Conservation (phyloP, 2,888 invertebrate genomes). For the Deroplatys truncata region DNA sequence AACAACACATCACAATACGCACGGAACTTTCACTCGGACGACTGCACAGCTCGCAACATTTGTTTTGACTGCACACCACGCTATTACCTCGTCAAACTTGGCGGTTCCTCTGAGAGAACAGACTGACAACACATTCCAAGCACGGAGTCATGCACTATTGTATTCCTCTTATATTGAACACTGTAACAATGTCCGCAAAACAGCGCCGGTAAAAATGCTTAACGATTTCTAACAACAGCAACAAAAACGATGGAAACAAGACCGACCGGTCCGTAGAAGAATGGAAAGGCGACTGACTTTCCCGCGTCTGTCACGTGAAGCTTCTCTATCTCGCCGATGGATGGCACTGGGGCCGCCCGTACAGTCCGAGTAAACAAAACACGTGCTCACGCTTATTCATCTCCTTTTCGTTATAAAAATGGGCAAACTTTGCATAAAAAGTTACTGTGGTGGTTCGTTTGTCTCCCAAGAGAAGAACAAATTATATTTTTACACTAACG, state of each 20-base stretch:
- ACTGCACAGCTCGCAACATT: not conserved
- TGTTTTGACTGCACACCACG: not conserved
- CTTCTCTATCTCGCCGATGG: not conserved
- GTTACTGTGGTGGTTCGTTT: too few species aligned
- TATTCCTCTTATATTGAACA: not conserved
- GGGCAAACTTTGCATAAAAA: too few species aligned
- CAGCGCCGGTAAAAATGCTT: not conserved
- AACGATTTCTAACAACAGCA: not conserved
- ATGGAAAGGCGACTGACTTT: slow-evolving; percentile 10
- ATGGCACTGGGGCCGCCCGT: not conserved
- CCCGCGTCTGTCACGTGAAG: not conserved
- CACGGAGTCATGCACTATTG: not conserved
- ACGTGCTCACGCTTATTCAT: not conserved
- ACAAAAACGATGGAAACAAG: not conserved
- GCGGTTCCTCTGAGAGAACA: not conserved
- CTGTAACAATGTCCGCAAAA: not conserved
- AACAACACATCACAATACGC: not conserved
- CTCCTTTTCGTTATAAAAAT: too few species aligned
- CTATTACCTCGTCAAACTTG: not conserved
- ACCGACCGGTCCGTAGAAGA: not conserved
- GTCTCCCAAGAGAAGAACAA: too few species aligned
- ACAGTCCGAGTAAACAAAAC: not conserved
- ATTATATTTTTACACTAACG: too few species aligned
- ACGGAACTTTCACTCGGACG: not conserved
- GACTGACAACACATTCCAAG: not conserved